phyloP scores from a whole-genome alignment of 2,113 vertebrate genomes.

The Boulengeromyrus knoepffleri region DNA sequence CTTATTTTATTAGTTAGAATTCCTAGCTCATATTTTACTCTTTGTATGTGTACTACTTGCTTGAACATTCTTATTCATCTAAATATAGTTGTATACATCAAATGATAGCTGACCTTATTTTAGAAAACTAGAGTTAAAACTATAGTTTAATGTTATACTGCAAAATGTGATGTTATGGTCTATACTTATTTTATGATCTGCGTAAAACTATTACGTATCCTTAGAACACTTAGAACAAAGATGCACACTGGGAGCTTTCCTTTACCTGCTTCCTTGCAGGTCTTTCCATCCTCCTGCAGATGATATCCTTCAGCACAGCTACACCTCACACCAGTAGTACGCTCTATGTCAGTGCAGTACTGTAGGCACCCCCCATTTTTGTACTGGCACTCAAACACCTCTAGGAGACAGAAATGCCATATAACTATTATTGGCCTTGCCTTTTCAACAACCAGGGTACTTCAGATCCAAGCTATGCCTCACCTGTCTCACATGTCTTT shows the following conservation, averaged over 20 bases:
- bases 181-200: not conserved
- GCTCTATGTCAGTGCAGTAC: slow-evolving; percentile 52
- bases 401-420: slow-evolving; percentile 32
- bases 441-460: not conserved
- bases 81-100: not conserved
- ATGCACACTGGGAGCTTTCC: not conserved
- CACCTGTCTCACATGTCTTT: slow-evolving; percentile 54
- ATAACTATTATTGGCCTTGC: not conserved
- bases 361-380: slow-evolving; percentile 65
- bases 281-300: slow-evolving; percentile 48
- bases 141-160: not conserved
- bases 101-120: not conserved
- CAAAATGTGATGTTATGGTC: not conserved
- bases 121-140: not conserved
- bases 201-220: not conserved
- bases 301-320: slow-evolving; percentile 52
- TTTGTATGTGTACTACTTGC: not conserved
- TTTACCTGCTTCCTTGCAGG: slow-evolving; percentile 49
- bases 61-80: not conserved
- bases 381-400: slow-evolving; percentile 55
- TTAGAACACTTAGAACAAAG: not conserved
- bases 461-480: not conserved
- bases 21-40: not conserved
- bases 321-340: slow-evolving; percentile 29
- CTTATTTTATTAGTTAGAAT: not conserved